A percentile compares a stretch with the other conserved stretches of the same genome.
phyloP scores from a whole-genome alignment of 1,140 invertebrate genomes.

The Drosophila teissieri region DNA sequence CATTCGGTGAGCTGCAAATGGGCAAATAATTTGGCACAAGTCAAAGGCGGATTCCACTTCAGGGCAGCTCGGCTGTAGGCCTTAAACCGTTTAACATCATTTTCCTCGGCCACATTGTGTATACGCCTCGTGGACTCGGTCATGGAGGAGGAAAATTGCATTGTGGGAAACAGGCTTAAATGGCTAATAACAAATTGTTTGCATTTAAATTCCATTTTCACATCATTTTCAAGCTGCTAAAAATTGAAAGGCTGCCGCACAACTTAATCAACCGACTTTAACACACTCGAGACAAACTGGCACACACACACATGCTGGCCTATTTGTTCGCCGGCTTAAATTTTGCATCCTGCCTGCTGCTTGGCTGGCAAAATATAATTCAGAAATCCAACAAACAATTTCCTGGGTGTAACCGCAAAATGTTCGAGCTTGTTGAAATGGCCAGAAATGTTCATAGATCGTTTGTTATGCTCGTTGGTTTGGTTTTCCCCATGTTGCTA shows the following conservation, averaged over 20 bases:
- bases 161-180: slow-evolving; percentile 32
- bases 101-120: slow-evolving; percentile 35
- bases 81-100: slow-evolving; percentile 40
- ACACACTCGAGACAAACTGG: slow-evolving; percentile 14
- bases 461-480: slow-evolving; percentile 58
- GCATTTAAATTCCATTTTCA: slow-evolving; percentile 54
- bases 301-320: slow-evolving; percentile 29
- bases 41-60: slow-evolving; percentile 18
- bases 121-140: slow-evolving; percentile 34
- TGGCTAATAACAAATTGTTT: slow-evolving; percentile 49
- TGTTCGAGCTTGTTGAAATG: slow-evolving; percentile 47
- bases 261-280: slow-evolving; percentile 47
- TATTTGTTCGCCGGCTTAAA: slow-evolving; percentile 41
- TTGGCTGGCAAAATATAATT: slow-evolving; percentile 41
- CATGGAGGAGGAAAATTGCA: slow-evolving; percentile 28
- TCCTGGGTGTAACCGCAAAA: slow-evolving; percentile 53
- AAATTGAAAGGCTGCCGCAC: slow-evolving; percentile 51
- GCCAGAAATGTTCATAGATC: slow-evolving; percentile 39
- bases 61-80: slow-evolving; percentile 8
- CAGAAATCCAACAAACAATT: slow-evolving; percentile 57
- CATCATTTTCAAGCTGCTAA: slow-evolving; percentile 40
- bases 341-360: slow-evolving; percentile 23
- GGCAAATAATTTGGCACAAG: slow-evolving; percentile 44
- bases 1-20: slow-evolving; percentile 19
- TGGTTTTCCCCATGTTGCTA: slow-evolving; percentile 39